Evolutionary conservation across 2,113 vertebrate species (phyloP).

Genomic region (Vulpes vulpes): DNA sequence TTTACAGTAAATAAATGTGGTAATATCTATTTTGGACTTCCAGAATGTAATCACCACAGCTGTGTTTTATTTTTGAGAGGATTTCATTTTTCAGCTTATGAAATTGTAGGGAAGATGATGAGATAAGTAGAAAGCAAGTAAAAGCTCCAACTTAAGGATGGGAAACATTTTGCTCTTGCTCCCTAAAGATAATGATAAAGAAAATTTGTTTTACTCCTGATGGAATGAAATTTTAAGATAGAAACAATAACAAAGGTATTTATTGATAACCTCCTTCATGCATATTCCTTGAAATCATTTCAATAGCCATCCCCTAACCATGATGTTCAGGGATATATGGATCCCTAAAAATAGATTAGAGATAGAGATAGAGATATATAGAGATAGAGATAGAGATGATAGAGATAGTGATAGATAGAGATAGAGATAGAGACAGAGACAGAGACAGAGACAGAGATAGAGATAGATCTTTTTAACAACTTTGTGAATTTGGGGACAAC

Average conservation of each 20-base stretch:
- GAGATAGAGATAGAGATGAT: background rate
- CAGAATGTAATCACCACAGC: slow-evolving; percentile 74
- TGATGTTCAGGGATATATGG: background rate
- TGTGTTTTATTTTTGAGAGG: slow-evolving; percentile 83
- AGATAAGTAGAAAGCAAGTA: slow-evolving; percentile 82
- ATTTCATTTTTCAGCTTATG: slow-evolving; percentile 79
- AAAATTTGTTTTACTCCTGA: slow-evolving; percentile 71
- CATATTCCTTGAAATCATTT: background rate
- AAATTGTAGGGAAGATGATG: slow-evolving; percentile 83
- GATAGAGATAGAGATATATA: background rate
- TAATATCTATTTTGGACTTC: slow-evolving; percentile 82
- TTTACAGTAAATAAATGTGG: slow-evolving; percentile 78
- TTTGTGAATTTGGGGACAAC: background rate
- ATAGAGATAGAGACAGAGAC: background rate
- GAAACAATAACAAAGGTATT: slow-evolving; percentile 42
- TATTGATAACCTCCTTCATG: background rate
- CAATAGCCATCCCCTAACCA: background rate
- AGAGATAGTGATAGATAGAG: no score
- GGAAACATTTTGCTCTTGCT: slow-evolving; percentile 75
- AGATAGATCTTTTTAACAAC: background rate
- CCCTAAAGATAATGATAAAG: slow-evolving; percentile 61
- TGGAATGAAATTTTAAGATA: slow-evolving; percentile 47
- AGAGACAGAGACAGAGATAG: background rate
- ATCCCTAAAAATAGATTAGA: background rate
- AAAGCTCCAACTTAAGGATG: slow-evolving; percentile 67